These are phyloP conservation scores for Caranx melampygus DNA, from an alignment of 2,113 vertebrate genomes.

Conservation along the genomic window DNA sequence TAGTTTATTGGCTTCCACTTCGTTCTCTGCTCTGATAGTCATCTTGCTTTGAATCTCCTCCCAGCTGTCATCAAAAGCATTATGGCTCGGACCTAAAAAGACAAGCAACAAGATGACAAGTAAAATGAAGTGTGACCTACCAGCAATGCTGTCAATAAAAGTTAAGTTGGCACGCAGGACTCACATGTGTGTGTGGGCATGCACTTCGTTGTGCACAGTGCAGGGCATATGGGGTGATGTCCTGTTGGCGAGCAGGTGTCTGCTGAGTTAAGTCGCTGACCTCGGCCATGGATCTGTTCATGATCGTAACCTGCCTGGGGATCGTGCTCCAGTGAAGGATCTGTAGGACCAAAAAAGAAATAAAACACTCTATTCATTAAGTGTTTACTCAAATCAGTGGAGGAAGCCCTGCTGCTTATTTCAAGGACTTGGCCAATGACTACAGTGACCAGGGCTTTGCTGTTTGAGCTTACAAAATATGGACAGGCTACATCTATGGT, in stretches of 20 bases:
- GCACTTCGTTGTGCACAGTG: slow-evolving; percentile 58
- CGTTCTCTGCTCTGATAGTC: slow-evolving; percentile 86
- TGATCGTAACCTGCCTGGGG: slow-evolving; percentile 49
- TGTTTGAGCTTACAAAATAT: too few relatives aligned
- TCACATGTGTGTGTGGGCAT: slow-evolving; percentile 70
- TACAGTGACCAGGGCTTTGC: too few relatives aligned
- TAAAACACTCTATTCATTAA: neutral
- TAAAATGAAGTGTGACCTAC: neutral
- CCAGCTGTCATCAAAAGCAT: slow-evolving; percentile 69
- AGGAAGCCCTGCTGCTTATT: too few relatives aligned
- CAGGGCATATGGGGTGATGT: slow-evolving; percentile 67
- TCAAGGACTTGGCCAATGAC: too few relatives aligned
- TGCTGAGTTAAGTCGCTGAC: slow-evolving; percentile 59
- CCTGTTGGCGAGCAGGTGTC: slow-evolving; percentile 57
- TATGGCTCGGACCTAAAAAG: slow-evolving; percentile 59
- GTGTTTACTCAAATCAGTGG: too few relatives aligned
- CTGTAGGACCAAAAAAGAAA: slow-evolving; percentile 64
- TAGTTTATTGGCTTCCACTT: slow-evolving; percentile 88
- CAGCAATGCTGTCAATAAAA: neutral
- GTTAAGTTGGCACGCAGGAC: neutral
- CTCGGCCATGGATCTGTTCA: slow-evolving; percentile 72
- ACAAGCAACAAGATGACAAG: neutral
- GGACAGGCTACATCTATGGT: too few relatives aligned
- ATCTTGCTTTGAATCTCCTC: slow-evolving; percentile 82
- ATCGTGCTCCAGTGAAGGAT: slow-evolving; percentile 64